These are phyloP conservation scores for Symphodus melops DNA, from an alignment of 2,113 vertebrate genomes.

Conservation along the genomic window DNA sequence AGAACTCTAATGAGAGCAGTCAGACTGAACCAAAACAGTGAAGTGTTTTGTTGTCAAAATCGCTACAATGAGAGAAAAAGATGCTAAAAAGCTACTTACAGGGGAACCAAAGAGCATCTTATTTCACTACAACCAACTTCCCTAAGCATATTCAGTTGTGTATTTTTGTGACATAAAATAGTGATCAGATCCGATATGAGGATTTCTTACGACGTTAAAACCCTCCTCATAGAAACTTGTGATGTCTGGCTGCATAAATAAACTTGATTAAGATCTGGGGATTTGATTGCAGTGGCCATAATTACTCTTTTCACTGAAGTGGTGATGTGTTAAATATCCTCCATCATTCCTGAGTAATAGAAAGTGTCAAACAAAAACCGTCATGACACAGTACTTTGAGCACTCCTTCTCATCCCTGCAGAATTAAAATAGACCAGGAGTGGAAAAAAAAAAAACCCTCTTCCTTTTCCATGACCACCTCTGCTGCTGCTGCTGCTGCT, in stretches of 20 bases:
- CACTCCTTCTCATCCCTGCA: slow-evolving; percentile 66
- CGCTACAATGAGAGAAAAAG: background rate
- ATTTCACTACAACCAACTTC: background rate
- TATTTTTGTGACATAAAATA: background rate
- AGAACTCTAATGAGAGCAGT: slow-evolving; percentile 1
- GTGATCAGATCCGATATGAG: slow-evolving; percentile 14
- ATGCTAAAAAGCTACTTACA: background rate
- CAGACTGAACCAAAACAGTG: slow-evolving; percentile 13
- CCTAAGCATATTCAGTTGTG: slow-evolving; percentile 6
- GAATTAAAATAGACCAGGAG: slow-evolving; percentile 74
- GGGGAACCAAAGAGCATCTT: background rate
- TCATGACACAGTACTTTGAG: slow-evolving; percentile 72
- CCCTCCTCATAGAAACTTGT: slow-evolving; percentile 6
- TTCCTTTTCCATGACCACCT: slow-evolving; percentile 75
- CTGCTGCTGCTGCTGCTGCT: slow-evolving; percentile 69
- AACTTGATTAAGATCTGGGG: slow-evolving; percentile 27
- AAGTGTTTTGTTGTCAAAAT: background rate
- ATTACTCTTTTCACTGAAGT: slow-evolving; percentile 57
- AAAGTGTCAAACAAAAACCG: slow-evolving; percentile 69
- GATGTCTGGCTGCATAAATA: slow-evolving; percentile 43
- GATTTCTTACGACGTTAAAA: slow-evolving; percentile 1
- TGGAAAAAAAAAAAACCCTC: slow-evolving; percentile 34
- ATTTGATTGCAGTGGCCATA: slow-evolving; percentile 48
- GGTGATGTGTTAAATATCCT: slow-evolving; percentile 64
- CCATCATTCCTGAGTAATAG: slow-evolving; percentile 72